phyloP scores from a whole-genome alignment of 2,888 invertebrate genomes.

The Drosophila mercatorum region DNA sequence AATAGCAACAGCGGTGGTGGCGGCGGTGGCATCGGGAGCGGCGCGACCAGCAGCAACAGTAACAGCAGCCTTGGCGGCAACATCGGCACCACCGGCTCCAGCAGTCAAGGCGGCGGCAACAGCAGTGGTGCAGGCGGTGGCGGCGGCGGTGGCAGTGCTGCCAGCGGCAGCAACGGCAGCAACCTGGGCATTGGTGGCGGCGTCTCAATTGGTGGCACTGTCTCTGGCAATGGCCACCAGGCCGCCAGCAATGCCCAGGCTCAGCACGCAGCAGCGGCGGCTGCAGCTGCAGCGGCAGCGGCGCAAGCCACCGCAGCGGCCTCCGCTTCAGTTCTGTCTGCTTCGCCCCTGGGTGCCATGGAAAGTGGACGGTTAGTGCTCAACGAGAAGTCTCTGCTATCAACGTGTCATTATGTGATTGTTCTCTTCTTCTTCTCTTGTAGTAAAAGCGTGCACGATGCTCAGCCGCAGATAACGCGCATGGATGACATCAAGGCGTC shows the following conservation, averaged over 20 bases:
- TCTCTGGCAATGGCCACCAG: constrained; percentile 55
- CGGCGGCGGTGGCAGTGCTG: constrained; percentile 35
- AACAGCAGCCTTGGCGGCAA: constrained; percentile 36
- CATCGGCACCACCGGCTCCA: constrained; percentile 21
- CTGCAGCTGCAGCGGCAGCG: constrained; percentile 50
- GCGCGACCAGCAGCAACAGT: constrained; percentile 34
- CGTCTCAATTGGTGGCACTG: constrained; percentile 40
- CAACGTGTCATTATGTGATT: not conserved
- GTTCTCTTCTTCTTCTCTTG: not conserved
- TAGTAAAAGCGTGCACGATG: constrained; percentile 84
- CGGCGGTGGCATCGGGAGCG: constrained; percentile 42
- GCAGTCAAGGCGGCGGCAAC: constrained; percentile 39
- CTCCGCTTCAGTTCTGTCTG: constrained; percentile 53
- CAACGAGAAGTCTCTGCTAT: not conserved
- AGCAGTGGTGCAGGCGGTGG: constrained; percentile 51
- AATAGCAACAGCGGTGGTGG: constrained; percentile 52
- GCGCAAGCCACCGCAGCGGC: constrained; percentile 57
- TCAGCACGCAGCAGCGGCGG: constrained; percentile 49
- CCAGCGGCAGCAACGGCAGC: constrained; percentile 46
- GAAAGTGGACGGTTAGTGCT: constrained; percentile 82
- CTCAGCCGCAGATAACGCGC: constrained; percentile 81
- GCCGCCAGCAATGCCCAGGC: constrained; percentile 40
- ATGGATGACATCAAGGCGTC: constrained; percentile 85
- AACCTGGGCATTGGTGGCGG: constrained; percentile 29
- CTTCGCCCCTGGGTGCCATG: constrained; percentile 88